Percentiles rank a stretch among this genome's conserved stretches.
Evolutionary conservation across 2,797 vertebrate genomes (phyloP).

Genomic region (Gadopsis marmoratus): DNA sequence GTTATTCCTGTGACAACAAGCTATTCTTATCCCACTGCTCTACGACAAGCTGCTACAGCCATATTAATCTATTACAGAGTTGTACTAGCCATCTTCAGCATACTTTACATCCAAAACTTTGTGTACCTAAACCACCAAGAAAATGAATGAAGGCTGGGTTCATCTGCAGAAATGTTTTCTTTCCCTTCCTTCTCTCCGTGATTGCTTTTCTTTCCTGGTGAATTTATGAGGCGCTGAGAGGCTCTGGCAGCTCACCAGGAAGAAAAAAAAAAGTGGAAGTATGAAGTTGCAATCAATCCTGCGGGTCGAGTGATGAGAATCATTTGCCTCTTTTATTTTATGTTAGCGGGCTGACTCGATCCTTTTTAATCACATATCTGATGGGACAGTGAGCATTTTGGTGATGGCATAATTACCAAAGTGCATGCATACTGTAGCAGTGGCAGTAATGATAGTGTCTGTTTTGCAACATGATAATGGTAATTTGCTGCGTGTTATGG

Average conservation of each 20-base stretch:
- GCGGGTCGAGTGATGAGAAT: conserved; percentile 37
- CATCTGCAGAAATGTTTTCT: conserved; percentile 3
- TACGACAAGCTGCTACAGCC: neutral
- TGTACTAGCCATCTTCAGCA: conserved; percentile 6
- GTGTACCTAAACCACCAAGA: neutral
- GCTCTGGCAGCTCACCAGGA: conserved; percentile 44
- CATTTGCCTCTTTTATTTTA: conserved; percentile 57
- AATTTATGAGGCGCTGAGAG: conserved; percentile 49
- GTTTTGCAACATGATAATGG: conserved; percentile 69
- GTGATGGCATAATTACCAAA: conserved; percentile 68
- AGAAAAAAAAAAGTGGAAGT: conserved; percentile 31
- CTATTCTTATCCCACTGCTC: conserved; percentile 31
- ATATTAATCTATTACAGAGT: neutral
- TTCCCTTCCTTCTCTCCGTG: conserved; percentile 12
- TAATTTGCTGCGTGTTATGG: conserved; percentile 74
- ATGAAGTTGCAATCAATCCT: conserved; percentile 46
- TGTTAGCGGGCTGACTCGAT: conserved; percentile 35
- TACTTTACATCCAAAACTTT: neutral
- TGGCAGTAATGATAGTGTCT: conserved; percentile 68
- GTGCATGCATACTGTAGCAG: conserved; percentile 44
- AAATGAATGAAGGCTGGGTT: conserved; percentile 16
- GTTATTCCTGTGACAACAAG: conserved; percentile 47
- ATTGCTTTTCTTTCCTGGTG: conserved; percentile 41
- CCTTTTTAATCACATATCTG: conserved; percentile 43
- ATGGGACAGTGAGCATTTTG: conserved; percentile 43